phyloP scores from a whole-genome alignment of 2,888 invertebrate genomes.

The Amaurobius ferox region DNA sequence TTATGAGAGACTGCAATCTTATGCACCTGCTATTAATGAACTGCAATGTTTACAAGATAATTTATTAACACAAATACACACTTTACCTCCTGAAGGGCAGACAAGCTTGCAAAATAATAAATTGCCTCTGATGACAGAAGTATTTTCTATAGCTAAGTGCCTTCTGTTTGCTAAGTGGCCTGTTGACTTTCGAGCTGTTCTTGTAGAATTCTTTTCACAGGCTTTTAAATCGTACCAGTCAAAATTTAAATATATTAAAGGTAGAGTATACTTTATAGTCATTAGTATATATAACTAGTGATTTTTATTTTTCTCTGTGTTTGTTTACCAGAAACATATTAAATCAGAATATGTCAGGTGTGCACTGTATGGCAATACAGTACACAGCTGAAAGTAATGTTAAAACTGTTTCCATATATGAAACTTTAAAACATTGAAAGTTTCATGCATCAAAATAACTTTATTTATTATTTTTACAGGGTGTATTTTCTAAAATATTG shows the following conservation, averaged over 20 bases:
- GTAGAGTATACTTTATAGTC: conserved; percentile 30
- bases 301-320: too few relatives aligned
- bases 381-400: too few relatives aligned
- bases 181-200: conserved; percentile 62
- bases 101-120: not conserved
- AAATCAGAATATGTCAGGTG: too few relatives aligned
- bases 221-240: conserved; percentile 64
- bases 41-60: conserved; percentile 42
- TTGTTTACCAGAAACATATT: too few relatives aligned
- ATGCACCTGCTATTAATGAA: conserved; percentile 44
- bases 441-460: too few relatives aligned
- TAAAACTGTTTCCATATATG: too few relatives aligned
- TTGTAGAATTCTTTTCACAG: conserved; percentile 66
- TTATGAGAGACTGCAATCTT: conserved; percentile 30
- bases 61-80: conserved; percentile 32
- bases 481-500: too few relatives aligned
- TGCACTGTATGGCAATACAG: too few relatives aligned
- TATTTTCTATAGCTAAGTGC: conserved; percentile 49
- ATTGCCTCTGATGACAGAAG: conserved; percentile 19
- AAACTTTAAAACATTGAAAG: too few relatives aligned
- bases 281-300: too few relatives aligned
- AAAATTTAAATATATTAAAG: conserved; percentile 28
- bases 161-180: conserved; percentile 72
- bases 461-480: too few relatives aligned
- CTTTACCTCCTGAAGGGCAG: conserved; percentile 23